These are phyloP conservation scores for Dolichoris vasculosae DNA, from an alignment of 1,140 invertebrate species.

Conservation along the genomic window DNA sequence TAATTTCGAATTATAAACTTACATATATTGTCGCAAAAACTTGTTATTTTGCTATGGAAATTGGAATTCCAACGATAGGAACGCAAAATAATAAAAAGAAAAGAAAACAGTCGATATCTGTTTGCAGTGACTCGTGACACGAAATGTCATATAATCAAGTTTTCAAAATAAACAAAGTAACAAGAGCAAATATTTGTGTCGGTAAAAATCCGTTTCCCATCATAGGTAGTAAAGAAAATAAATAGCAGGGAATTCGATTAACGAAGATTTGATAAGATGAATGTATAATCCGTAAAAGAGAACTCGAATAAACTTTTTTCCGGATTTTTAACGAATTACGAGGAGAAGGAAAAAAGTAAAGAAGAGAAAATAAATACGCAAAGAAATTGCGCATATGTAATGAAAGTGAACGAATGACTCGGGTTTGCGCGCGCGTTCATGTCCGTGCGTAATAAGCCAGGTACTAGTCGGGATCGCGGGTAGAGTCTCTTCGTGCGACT, in stretches of 20 bases:
- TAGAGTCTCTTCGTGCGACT: conserved; percentile 63
- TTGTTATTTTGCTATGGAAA: neutral
- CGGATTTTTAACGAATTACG: neutral
- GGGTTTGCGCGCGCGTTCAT: neutral
- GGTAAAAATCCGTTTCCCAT: neutral
- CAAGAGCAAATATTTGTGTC: neutral
- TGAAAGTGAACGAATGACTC: neutral
- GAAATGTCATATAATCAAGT: conserved; percentile 14
- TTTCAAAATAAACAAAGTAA: neutral
- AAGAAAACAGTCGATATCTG: neutral
- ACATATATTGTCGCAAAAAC: neutral
- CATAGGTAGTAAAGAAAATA: neutral
- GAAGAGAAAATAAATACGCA: neutral
- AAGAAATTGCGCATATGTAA: conserved; percentile 30
- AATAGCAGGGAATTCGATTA: neutral
- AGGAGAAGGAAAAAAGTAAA: neutral
- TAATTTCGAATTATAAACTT: neutral
- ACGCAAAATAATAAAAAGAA: neutral
- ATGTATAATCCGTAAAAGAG: neutral
- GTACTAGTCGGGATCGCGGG: conserved; percentile 58
- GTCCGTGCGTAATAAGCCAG: conserved; percentile 37
- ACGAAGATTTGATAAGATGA: conserved; percentile 16
- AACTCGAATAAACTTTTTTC: neutral
- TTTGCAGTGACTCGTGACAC: neutral
- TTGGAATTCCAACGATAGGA: neutral